Base-by-base conservation (phyloP, 2,113 vertebrate genomes). In the Fregetta grallaria region DNA sequence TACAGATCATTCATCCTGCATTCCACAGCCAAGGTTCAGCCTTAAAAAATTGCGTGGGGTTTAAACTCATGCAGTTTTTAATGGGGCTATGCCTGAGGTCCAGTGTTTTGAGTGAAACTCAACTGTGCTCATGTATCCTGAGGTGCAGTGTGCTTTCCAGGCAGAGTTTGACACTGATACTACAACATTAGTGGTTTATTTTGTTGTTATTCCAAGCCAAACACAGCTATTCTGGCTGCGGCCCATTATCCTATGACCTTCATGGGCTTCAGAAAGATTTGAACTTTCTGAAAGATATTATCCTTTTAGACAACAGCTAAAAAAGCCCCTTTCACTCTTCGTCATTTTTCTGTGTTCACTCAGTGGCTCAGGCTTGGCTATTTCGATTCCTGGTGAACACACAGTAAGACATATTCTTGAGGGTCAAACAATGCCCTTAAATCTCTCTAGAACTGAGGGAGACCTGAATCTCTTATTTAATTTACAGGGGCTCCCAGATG, bases 121-220 rank as follows among this genome's bases (percentile, higher is more conserved):
- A 32, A 59, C 73, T 6, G 3, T 88, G 32, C 50, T 71, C 12
- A 5, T 4, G 19, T 45, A 42, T 66, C 76, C 52, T 71, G 77
- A 74, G 34, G 55, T 9, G 5, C n/a, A 79, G 36, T 34, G 47
- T n/a, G 47, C 27, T 62, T 86, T 91, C 30, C 83, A 88, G 72
- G 59, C 75, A 86, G 61, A 88, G 72, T 67, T 94, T 55, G 88
- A 11, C 50, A 63, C 66, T 34, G 53, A 65, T 36, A 27, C 19
- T 44, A 40, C 70, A 76, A 42, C 14, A 27, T 21, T 38, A 32
- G 15, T 91, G 47, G 63, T 74, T 95, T 91, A 47, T 91, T 95
- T 77, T 91, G 80, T 81, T 74, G 32, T 59, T 74, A 36, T 71
- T 94, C 73, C 86, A 92, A 97, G 75, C 14, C 59, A 86, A 95